Evolutionary conservation across 2,888 invertebrate species (phyloP), one percentile per base, ranked within the genome.

Genomic region (Molorchus minor): DNA sequence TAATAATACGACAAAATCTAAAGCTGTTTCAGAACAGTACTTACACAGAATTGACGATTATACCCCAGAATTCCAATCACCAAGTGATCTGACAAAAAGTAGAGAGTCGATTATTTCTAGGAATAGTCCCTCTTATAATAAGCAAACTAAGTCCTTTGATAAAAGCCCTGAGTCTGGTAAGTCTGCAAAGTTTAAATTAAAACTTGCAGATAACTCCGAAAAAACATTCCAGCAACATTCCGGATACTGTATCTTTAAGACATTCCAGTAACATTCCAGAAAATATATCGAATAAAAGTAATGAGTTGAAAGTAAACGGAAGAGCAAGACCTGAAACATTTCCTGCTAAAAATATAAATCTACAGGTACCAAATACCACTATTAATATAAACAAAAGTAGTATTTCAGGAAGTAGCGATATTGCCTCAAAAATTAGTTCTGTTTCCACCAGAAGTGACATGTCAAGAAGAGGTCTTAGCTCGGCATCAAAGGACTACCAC

Each of bases 41-140:
- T 19, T 29, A 13, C 41, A 36, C 19, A 43, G 49, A 12, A 16
- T 33, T 12, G 47, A 52, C 38, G 44, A 45, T 7, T 65, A 65
- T 35, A 40, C 33, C 12, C 55, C 62, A 12, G 65, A 65, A 46
- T 65, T 63, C 10, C 45, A 63, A 12, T 52, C 59, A 1, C 57
- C 53, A n/a, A 54, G 55, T 25, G 54, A 57, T 43, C 2, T 40
- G 10, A 57, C 44, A 10, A 58, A 40, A 46, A 64, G 64, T 25
- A 30, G 61, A 5, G 29, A 41, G 12, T 65, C 65, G 16, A 59
- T 62, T 40, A 58, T 60, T 36, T 25, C 60, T 13, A 49, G 21
- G 21, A 65, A 62, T 21, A 58, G 52, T 19, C 49, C 62, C 13
- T 29, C 38, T 1, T 59, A 59, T 15, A 53, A 55, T 20, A 55